phyloP scores from a whole-genome alignment of 2,113 vertebrate species.

The Parus major region DNA sequence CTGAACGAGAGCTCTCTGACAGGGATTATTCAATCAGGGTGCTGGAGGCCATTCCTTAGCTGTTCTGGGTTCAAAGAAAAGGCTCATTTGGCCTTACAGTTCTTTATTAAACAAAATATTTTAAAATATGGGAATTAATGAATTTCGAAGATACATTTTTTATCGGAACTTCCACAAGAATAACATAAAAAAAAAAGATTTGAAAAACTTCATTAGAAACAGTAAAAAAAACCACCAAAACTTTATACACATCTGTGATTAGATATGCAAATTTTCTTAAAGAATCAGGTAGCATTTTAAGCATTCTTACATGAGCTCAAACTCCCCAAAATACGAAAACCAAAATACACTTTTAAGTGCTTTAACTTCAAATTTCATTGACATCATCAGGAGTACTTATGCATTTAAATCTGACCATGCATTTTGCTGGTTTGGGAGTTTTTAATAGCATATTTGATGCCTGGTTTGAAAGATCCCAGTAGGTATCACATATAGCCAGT shows the following conservation, averaged over 20 bases:
- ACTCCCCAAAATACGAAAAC: background rate
- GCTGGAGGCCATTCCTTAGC: background rate
- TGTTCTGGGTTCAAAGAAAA: background rate
- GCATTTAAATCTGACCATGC: background rate
- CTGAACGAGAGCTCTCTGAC: background rate
- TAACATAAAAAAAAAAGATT: background rate
- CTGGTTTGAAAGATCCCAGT: background rate
- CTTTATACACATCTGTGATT: background rate
- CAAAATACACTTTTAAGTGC: background rate
- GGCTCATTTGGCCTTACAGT: background rate
- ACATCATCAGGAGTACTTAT: background rate
- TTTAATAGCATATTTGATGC: background rate
- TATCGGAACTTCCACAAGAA: background rate
- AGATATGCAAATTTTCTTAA: background rate
- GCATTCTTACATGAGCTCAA: background rate
- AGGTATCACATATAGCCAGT: background rate
- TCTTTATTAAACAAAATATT: background rate
- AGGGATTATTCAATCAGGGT: background rate
- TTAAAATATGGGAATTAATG: background rate
- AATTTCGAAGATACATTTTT: background rate
- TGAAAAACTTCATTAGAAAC: background rate
- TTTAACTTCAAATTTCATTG: background rate
- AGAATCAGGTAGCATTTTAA: background rate
- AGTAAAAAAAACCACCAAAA: background rate
- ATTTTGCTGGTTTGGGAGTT: background rate